A percentile compares a stretch with the other conserved stretches of the same genome.
Conservation (phyloP, 2,797 vertebrate genomes). For the Antrozous pallidus region DNA sequence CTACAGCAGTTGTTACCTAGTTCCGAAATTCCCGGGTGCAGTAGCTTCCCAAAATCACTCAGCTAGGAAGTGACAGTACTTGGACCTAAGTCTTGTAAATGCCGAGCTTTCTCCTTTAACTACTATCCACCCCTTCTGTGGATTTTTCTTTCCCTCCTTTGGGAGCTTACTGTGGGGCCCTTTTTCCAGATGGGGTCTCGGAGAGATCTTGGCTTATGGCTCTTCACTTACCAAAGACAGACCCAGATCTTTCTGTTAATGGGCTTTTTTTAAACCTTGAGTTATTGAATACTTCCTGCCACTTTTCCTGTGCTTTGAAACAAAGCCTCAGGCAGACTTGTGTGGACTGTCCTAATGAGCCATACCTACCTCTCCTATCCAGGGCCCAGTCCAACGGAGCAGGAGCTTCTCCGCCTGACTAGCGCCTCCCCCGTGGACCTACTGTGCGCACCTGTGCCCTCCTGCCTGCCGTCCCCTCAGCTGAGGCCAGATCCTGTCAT, state of each 20-base stretch:
- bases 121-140: neutral
- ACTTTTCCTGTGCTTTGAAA: neutral
- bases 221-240: neutral
- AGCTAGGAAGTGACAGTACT: neutral
- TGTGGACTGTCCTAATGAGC: neutral
- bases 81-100: neutral
- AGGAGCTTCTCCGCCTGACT: slow-evolving; percentile 89
- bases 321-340: neutral
- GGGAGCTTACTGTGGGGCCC: neutral
- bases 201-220: neutral
- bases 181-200: neutral
- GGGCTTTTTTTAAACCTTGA: neutral
- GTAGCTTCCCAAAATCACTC: neutral
- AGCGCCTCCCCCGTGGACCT: slow-evolving; percentile 90
- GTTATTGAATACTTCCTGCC: neutral
- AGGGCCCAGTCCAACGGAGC: slow-evolving; percentile 84
- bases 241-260: neutral
- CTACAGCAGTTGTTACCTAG: neutral
- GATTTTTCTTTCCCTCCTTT: neutral
- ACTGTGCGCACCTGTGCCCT: slow-evolving; percentile 94
- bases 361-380: slow-evolving; percentile 39
- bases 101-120: neutral
- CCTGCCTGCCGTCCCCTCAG: slow-evolving; percentile 95
- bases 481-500: slow-evolving; percentile 92
- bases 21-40: neutral